Percentiles rank a stretch among this genome's conserved stretches.
Conservation (phyloP, 2,888 invertebrate species). For the Lycaena phlaeas region DNA sequence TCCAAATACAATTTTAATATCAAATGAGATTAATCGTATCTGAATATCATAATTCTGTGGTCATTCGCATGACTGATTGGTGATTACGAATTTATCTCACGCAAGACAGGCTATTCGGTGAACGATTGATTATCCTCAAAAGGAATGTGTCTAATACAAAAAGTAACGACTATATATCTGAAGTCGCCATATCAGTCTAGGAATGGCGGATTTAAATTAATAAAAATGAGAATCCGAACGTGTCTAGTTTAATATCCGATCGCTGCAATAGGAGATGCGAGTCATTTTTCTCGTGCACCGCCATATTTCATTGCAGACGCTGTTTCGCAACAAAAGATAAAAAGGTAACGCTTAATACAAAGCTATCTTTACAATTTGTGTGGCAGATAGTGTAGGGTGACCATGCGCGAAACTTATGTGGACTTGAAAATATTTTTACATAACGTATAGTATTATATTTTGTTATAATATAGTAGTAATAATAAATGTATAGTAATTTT, state of each 20-base stretch:
- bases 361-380: conserved; percentile 13
- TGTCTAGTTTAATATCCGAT: conserved; percentile 5
- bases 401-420: not conserved
- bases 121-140: too few relatives aligned
- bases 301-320: conserved; percentile 6
- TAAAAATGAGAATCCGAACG: conserved; percentile 8
- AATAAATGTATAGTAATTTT: too few relatives aligned
- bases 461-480: too few relatives aligned
- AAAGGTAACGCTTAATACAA: conserved; percentile 8
- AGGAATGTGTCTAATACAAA: too few relatives aligned
- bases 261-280: conserved; percentile 6
- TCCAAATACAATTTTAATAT: too few relatives aligned
- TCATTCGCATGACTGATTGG: too few relatives aligned
- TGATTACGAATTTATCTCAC: too few relatives aligned
- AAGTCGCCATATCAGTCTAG: not conserved
- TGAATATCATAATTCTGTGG: too few relatives aligned
- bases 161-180: not conserved
- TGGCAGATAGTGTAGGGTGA: conserved; percentile 11
- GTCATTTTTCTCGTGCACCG: conserved; percentile 8
- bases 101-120: too few relatives aligned
- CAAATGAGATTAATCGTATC: not conserved
- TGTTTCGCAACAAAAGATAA: conserved; percentile 8
- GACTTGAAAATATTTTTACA: too few relatives aligned
- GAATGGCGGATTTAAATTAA: not conserved
- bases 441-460: too few relatives aligned